Percentiles rank a stretch among this genome's conserved stretches.
Evolutionary conservation across 1,140 invertebrate genomes (phyloP).

Genomic region (fruit fly (Drosophila melanogaster)): Release_6_plus_ISO1_MT NT_037436.4:12611501-12612000

Average conservation of each 20-base stretch:
- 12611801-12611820: too few relatives aligned
- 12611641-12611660: slow-evolving; percentile 40
- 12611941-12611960: slow-evolving; percentile 21
- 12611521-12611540: slow-evolving; percentile 27
- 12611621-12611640: slow-evolving; percentile 69
- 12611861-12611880: slow-evolving; percentile 59
- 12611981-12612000: slow-evolving; percentile 46
- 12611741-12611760: slow-evolving; percentile 79
- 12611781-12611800: slow-evolving; percentile 14
- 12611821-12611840: slow-evolving; percentile 12
- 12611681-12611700: too few relatives aligned
- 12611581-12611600: slow-evolving; percentile 54
- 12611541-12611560: slow-evolving; percentile 40
- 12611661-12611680: slow-evolving; percentile 2
- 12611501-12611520: slow-evolving; percentile 23
- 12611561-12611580: slow-evolving; percentile 64
- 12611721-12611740: slow-evolving; percentile 43
- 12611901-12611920: not conserved
- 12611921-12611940: slow-evolving; percentile 13
- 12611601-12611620: not conserved
- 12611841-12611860: slow-evolving; percentile 51
- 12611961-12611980: slow-evolving; percentile 41
- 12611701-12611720: slow-evolving; percentile 4
- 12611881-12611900: slow-evolving; percentile 80
- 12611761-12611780: slow-evolving; percentile 66